phyloP scores from a whole-genome alignment of 1,140 invertebrate genomes.

The Drosophila bifasciata region DNA sequence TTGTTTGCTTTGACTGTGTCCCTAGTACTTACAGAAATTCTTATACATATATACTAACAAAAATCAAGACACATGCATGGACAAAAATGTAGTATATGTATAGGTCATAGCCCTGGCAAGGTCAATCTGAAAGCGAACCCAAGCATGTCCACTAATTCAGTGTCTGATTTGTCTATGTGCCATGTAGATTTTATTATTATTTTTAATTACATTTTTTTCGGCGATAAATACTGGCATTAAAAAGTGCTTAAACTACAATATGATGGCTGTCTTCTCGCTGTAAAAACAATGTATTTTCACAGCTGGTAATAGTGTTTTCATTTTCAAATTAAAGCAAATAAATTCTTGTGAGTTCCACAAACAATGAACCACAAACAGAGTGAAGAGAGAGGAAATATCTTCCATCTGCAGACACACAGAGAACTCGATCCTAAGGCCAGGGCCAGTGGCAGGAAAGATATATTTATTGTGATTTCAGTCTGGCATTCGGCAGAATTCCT shows the following conservation, averaged over 20 bases:
- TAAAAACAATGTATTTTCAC: constrained; percentile 29
- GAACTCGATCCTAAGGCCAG: constrained; percentile 16
- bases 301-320: constrained; percentile 35
- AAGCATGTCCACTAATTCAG: constrained; percentile 48
- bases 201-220: constrained; percentile 21
- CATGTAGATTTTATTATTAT: constrained; percentile 13
- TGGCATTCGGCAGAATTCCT: constrained; percentile 40
- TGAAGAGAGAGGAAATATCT: background rate
- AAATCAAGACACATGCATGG: constrained; percentile 10
- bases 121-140: constrained; percentile 56
- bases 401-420: constrained; percentile 11
- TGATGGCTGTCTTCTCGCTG: constrained; percentile 23
- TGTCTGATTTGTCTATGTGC: constrained; percentile 33
- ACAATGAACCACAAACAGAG: constrained; percentile 15
- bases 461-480: constrained; percentile 43
- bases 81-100: no score
- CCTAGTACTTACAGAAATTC: constrained; percentile 13
- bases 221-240: constrained; percentile 30
- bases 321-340: constrained; percentile 19
- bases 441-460: constrained; percentile 15
- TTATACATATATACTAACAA: no score
- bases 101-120: constrained; percentile 62
- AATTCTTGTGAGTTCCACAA: constrained; percentile 27
- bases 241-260: constrained; percentile 34
- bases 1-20: constrained; percentile 14